Conservation (phyloP, 37 sponge, comb jelly and placozoan species). For the Oscarella lobularis region DNA sequence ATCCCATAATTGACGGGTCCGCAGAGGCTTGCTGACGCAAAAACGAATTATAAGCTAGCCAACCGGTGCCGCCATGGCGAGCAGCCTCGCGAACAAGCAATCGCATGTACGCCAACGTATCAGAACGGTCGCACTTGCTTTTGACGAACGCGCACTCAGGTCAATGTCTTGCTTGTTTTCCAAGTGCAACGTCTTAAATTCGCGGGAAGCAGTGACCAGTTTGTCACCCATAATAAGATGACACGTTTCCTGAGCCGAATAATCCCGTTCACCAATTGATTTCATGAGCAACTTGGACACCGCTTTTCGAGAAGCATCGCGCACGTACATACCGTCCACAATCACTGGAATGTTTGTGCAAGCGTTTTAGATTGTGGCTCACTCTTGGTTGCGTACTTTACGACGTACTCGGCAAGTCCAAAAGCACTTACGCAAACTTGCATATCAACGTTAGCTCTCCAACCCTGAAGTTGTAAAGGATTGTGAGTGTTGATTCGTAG, state of each 20-base stretch:
- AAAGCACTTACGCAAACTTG: constrained; percentile 7
- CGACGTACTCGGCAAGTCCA: constrained; percentile 16
- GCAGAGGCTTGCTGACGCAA: no score
- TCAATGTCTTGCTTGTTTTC: no score
- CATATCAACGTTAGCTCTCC: constrained; percentile 29
- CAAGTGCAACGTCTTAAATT: no score
- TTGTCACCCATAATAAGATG: constrained; percentile 13
- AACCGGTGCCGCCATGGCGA: no score
- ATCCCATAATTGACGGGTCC: no score
- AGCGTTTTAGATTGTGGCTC: constrained; percentile 18
- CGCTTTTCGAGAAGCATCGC: background rate
- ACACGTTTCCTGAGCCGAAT: constrained; percentile 22
- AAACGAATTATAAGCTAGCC: no score
- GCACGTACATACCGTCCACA: background rate
- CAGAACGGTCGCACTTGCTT: no score
- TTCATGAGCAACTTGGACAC: background rate
- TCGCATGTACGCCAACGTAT: no score
- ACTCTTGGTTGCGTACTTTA: constrained; percentile 19
- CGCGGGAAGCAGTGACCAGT: background rate
- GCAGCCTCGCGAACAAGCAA: no score
- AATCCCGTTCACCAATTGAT: constrained; percentile 22
- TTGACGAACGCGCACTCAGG: no score
- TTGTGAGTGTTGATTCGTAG: constrained; percentile 18
- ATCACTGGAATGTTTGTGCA: background rate
- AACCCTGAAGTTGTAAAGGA: constrained; percentile 5